A percentile compares a stretch with the other conserved stretches of the same genome.
Evolutionary conservation across 2,113 vertebrate species (phyloP).

Genomic region (Phycodurus eques): DNA sequence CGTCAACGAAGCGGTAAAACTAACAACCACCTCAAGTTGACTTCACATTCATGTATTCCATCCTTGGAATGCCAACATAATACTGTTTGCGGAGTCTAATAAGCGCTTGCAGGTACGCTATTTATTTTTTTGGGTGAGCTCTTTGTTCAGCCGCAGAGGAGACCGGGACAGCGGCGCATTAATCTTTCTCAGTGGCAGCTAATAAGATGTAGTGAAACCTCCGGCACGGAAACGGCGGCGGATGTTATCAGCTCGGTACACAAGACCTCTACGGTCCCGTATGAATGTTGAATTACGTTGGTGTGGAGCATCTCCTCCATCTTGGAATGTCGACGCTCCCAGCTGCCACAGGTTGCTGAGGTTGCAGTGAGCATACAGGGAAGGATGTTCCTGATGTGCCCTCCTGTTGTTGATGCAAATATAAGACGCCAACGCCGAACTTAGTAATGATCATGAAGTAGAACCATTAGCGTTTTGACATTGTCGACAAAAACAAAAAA

Average conservation of each 20-base stretch:
- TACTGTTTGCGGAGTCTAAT: not conserved
- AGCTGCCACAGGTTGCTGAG: not conserved
- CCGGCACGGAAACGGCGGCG: conserved; percentile 16
- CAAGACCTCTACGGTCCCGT: not conserved
- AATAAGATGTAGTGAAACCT: conserved; percentile 30
- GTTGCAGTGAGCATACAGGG: not conserved
- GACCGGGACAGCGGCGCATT: conserved; percentile 18
- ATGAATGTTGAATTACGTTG: not conserved
- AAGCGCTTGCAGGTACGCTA: conserved; percentile 4
- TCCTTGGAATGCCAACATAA: not conserved
- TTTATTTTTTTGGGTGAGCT: conserved; percentile 22
- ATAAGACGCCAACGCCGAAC: not conserved
- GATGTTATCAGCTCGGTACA: conserved; percentile 31
- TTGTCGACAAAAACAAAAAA: not conserved
- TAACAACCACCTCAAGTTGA: not conserved
- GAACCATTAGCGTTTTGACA: not conserved
- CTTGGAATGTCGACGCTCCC: not conserved
- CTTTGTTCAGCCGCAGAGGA: conserved; percentile 25
- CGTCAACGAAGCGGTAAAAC: conserved; percentile 11
- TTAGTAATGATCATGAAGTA: not conserved
- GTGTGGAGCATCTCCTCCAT: not conserved
- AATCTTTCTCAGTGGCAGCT: conserved; percentile 35
- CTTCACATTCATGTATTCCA: not conserved
- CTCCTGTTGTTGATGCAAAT: not conserved
- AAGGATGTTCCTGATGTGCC: not conserved